Percentiles rank a stretch among this genome's conserved stretches.
Evolutionary conservation across 2,888 invertebrate species (phyloP).

Genomic region (Cosmia pyralina): DNA sequence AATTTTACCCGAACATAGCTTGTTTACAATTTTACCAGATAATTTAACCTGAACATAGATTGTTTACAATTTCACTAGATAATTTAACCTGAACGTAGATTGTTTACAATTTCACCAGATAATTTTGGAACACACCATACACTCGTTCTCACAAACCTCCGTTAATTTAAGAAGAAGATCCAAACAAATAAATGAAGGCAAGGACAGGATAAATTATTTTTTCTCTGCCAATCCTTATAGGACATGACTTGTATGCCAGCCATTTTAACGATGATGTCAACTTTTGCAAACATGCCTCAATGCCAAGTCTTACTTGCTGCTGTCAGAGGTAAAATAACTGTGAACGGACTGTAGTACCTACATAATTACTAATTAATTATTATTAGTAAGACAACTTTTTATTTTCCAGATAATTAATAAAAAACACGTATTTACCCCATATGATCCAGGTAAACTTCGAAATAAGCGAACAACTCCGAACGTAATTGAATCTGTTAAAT

Average conservation of each 20-base stretch:
- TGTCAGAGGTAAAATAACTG: too few species aligned
- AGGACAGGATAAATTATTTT: slow-evolving; percentile 34
- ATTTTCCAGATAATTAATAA: too few species aligned
- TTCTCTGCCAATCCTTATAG: slow-evolving; percentile 7
- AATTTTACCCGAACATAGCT: background rate
- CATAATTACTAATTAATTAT: too few species aligned
- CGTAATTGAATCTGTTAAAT: too few species aligned
- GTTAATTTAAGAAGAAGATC: background rate
- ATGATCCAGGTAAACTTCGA: too few species aligned
- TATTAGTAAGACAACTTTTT: too few species aligned
- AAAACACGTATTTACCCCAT: too few species aligned
- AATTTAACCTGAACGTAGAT: background rate
- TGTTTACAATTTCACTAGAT: too few species aligned
- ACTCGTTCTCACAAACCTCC: background rate
- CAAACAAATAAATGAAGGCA: slow-evolving; percentile 1
- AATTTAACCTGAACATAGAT: background rate
- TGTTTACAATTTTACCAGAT: too few species aligned
- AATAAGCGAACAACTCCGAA: too few species aligned
- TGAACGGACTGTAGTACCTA: too few species aligned
- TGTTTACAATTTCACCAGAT: too few species aligned
- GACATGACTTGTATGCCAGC: slow-evolving; percentile 41
- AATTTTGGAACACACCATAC: background rate
- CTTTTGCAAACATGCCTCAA: slow-evolving; percentile 24
- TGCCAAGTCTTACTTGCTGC: slow-evolving; percentile 27
- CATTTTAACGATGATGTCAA: slow-evolving; percentile 43